phyloP scores from a whole-genome alignment of 1,140 invertebrate species.

The Eumaeus atala region DNA sequence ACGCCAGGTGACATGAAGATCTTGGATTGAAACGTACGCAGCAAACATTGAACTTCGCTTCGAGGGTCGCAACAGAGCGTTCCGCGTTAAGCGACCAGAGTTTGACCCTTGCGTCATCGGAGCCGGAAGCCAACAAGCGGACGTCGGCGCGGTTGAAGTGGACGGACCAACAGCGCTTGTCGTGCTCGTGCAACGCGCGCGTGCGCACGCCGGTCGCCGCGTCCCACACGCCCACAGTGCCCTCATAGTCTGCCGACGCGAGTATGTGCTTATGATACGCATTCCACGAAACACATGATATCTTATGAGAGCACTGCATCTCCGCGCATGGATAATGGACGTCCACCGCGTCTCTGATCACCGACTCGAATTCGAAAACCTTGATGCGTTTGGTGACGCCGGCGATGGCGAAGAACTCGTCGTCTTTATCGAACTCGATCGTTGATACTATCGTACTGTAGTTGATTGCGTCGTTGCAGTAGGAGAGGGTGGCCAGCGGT shows the following conservation, averaged over 20 bases:
- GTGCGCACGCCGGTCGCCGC: slow-evolving; percentile 85
- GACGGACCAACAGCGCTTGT: slow-evolving; percentile 97
- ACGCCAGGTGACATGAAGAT: slow-evolving; percentile 90
- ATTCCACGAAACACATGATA: slow-evolving; percentile 96
- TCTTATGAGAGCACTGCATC: slow-evolving; percentile 95
- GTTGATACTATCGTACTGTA: slow-evolving; percentile 96
- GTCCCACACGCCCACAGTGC: slow-evolving; percentile 95
- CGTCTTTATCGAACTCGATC: slow-evolving; percentile 98
- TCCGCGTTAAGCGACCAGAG: slow-evolving; percentile 93
- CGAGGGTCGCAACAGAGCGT: slow-evolving; percentile 83
- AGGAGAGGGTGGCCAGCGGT: slow-evolving; percentile 90
- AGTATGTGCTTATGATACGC: slow-evolving; percentile 92
- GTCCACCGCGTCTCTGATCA: slow-evolving; percentile 89
- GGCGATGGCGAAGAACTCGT: slow-evolving; percentile 96
- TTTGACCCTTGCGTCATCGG: slow-evolving; percentile 96
- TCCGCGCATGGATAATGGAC: slow-evolving; percentile 95
- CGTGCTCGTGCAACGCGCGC: slow-evolving; percentile 90
- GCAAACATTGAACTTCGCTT: slow-evolving; percentile 83
- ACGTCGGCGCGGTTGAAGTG: slow-evolving; percentile 96
- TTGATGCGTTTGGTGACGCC: slow-evolving; percentile 97
- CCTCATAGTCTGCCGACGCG: slow-evolving; percentile 97
- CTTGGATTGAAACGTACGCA: slow-evolving; percentile 97
- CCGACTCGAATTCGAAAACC: slow-evolving; percentile 91
- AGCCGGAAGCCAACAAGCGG: slow-evolving; percentile 92
- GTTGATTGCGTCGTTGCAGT: slow-evolving; percentile 89